Conservation (phyloP, 2,797 vertebrate genomes). For the Borostomias antarcticus region DNA sequence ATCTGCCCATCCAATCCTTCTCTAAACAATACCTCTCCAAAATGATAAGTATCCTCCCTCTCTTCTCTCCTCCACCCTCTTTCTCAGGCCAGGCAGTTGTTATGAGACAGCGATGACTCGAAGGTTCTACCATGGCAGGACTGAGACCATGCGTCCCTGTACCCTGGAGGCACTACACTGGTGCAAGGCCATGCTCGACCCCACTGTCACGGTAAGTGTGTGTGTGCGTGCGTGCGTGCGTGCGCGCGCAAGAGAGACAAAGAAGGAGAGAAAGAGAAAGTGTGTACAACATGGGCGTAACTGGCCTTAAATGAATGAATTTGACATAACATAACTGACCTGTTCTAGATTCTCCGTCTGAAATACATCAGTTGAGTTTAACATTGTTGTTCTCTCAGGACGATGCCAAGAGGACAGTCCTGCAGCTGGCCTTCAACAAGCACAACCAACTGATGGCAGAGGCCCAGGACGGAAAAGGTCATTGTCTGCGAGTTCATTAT, state of each 20-base stretch:
- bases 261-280: too few species aligned
- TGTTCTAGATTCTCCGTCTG: too few species aligned
- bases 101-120: conserved; percentile 95
- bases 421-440: conserved; percentile 85
- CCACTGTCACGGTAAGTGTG: conserved; percentile 74
- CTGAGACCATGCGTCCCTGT: conserved; percentile 91
- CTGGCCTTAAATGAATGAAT: too few species aligned
- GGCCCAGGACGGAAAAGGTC: conserved; percentile 89
- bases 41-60: too few species aligned
- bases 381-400: conserved; percentile 72
- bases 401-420: conserved; percentile 72
- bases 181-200: conserved; percentile 88
- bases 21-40: too few species aligned
- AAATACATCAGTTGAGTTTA: too few species aligned
- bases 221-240: neutral
- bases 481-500: conserved; percentile 10
- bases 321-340: too few species aligned
- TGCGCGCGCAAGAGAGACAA: too few species aligned
- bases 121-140: conserved; percentile 92
- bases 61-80: too few species aligned
- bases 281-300: too few species aligned
- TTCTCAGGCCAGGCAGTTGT: conserved; percentile 89
- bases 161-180: conserved; percentile 85
- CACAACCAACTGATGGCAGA: conserved; percentile 92
- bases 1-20: too few species aligned